Conservation (phyloP, 2,888 invertebrate species). For the Drosophila acutilabella region DNA sequence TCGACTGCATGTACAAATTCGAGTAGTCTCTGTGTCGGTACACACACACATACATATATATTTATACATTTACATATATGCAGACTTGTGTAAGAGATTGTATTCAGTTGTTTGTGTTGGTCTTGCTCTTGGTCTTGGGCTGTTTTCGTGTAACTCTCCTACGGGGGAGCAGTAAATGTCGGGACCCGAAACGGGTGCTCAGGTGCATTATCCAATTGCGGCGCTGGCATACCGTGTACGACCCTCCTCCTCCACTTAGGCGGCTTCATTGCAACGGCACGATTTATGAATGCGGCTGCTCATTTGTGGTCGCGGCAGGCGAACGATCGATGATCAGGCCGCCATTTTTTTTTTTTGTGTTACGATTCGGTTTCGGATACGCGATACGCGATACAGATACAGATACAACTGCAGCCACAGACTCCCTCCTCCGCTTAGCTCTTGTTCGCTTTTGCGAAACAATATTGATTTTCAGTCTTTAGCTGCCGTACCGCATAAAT, state of each 20-base stretch:
- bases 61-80: neutral
- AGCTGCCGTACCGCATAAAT: conserved; percentile 59
- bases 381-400: conserved; percentile 62
- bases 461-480: conserved; percentile 73
- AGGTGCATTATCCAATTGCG: conserved; percentile 80
- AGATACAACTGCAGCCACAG: conserved; percentile 30
- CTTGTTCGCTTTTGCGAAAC: conserved; percentile 69
- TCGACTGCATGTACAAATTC: conserved; percentile 11
- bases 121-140: too few species aligned
- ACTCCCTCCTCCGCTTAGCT: too few species aligned
- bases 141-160: conserved; percentile 11
- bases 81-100: conserved; percentile 11
- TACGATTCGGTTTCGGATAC: conserved; percentile 52
- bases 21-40: neutral
- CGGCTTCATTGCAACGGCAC: conserved; percentile 74
- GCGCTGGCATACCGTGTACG: conserved; percentile 61
- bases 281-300: conserved; percentile 70
- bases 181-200: conserved; percentile 70
- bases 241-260: conserved; percentile 72
- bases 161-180: conserved; percentile 48
- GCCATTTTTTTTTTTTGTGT: conserved; percentile 68
- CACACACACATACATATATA: neutral
- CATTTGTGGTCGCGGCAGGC: conserved; percentile 59
- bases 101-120: neutral
- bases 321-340: conserved; percentile 70